Conservation (phyloP, 1,140 invertebrate species). For the Octopus sinensis region DNA sequence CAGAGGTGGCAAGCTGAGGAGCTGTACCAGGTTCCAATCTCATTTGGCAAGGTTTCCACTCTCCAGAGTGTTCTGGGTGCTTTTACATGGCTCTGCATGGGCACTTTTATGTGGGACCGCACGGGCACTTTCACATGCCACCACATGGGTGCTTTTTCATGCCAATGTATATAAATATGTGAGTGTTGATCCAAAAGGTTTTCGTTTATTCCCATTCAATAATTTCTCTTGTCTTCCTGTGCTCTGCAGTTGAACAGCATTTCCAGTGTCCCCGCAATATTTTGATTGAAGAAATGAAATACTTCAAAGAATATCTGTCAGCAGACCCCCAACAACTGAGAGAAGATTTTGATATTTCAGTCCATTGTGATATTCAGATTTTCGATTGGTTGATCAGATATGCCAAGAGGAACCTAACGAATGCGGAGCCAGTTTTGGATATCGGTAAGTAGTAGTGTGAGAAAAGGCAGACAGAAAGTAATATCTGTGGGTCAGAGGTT, state of each 20-base stretch:
- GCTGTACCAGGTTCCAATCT: too few relatives aligned
- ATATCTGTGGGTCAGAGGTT: too few relatives aligned
- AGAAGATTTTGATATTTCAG: conserved; percentile 93
- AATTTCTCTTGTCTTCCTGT: background rate
- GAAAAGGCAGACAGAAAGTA: too few relatives aligned
- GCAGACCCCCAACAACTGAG: conserved; percentile 47
- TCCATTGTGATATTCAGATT: conserved; percentile 87
- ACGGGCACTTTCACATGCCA: too few relatives aligned
- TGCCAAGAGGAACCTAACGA: conserved; percentile 63
- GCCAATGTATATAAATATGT: background rate
- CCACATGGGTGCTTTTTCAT: too few relatives aligned
- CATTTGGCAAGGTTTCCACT: too few relatives aligned
- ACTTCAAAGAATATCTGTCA: conserved; percentile 74
- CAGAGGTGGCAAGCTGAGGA: too few relatives aligned
- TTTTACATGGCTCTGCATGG: background rate
- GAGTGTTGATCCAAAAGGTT: background rate
- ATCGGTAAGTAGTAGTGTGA: conserved; percentile 57
- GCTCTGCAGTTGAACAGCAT: conserved; percentile 69
- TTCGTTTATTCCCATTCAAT: background rate
- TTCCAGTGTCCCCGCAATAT: conserved; percentile 83
- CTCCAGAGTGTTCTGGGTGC: background rate
- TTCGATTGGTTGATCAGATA: conserved; percentile 97
- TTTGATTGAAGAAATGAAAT: conserved; percentile 86
- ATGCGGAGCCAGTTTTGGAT: conserved; percentile 63
- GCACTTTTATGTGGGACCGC: too few relatives aligned